Base-by-base conservation (phyloP, 2,797 vertebrate genomes). In the Gila robusta region DNA sequence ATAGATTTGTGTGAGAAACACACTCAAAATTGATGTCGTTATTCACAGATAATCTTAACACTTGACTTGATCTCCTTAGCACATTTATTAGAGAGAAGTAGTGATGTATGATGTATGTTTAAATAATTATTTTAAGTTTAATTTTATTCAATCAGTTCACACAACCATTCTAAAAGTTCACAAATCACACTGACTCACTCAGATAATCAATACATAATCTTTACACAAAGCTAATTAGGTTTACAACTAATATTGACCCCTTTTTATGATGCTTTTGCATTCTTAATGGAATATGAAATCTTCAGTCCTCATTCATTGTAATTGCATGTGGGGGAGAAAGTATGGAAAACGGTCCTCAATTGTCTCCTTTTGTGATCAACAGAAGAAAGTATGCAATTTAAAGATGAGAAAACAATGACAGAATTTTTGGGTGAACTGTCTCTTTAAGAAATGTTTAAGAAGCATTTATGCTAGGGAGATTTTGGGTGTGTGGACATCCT, bases 401-500 rank as follows among this genome's bases (percentile, higher is more conserved):
- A 59, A n/a, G 2, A 37, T n/a, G 14, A 23, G 2, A n/a, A 77
- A 37, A 52, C 2, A 1, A 74, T 26, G 23, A 16, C 32, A 8
- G 12, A 35, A n/a, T 37, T 37, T n/a, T 39, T 26, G 35, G 14
- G 8, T 26, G 23, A 16, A 59, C 23, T 26, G 7, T 62, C 35
- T 23, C 35, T 79, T 62, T 79, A 79, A 62, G 23, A 41, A 26
- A 59, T 44, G 8, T 44, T 79, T 26, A 56, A 44, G 37, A 49
- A 72, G 37, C 64, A 14, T 78, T 86, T 72, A 41, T 83, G 49
- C 59, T 17, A 74, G 77, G 59, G 76, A 62, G 52, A 71, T 49
- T 64, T 17, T 28, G 44, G 44, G 23, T 73, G 37, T 72, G 66
- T 66, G 6, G 21, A 80, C 37, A 28, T 39, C 7, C 26, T 78